A percentile compares a stretch with the other conserved stretches of the same genome.
Evolutionary conservation across 2,113 vertebrate species (phyloP).

Genomic region (Pluvialis apricaria): DNA sequence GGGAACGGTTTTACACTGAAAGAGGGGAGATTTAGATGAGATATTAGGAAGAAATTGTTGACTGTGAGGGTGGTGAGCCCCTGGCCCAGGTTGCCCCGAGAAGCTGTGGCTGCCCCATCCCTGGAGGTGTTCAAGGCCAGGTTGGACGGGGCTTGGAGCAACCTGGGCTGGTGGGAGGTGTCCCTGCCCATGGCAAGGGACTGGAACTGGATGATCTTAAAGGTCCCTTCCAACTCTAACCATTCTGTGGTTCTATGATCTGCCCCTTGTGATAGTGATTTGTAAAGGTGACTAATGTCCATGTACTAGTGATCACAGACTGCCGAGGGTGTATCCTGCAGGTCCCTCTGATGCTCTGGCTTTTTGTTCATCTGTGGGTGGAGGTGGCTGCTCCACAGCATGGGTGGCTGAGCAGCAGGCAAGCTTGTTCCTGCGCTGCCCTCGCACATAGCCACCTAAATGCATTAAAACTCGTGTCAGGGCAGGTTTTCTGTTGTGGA

Average conservation of each 20-base stretch:
- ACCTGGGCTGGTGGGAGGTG: background rate
- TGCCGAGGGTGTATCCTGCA: fast-evolving
- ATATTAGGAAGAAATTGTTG: background rate
- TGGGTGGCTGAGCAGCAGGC: background rate
- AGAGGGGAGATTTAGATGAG: background rate
- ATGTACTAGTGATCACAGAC: fast-evolving
- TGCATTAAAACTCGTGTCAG: background rate
- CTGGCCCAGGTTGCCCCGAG: too few relatives aligned
- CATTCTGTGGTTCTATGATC: background rate
- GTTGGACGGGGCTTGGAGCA: background rate
- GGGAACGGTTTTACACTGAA: background rate
- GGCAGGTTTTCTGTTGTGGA: background rate
- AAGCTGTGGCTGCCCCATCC: background rate
- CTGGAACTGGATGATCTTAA: background rate
- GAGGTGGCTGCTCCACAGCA: background rate
- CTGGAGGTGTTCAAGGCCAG: background rate
- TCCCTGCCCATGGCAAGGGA: background rate
- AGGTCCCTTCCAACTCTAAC: background rate
- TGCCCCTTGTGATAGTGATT: background rate
- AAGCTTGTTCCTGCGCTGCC: background rate
- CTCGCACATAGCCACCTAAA: fast-evolving
- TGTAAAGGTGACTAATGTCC: background rate
- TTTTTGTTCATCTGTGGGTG: background rate
- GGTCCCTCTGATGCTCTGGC: background rate
- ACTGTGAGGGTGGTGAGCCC: too few relatives aligned